These are phyloP conservation scores for Polypterus senegalus DNA, from an alignment of 2,113 vertebrate genomes.

Conservation along the genomic window DNA sequence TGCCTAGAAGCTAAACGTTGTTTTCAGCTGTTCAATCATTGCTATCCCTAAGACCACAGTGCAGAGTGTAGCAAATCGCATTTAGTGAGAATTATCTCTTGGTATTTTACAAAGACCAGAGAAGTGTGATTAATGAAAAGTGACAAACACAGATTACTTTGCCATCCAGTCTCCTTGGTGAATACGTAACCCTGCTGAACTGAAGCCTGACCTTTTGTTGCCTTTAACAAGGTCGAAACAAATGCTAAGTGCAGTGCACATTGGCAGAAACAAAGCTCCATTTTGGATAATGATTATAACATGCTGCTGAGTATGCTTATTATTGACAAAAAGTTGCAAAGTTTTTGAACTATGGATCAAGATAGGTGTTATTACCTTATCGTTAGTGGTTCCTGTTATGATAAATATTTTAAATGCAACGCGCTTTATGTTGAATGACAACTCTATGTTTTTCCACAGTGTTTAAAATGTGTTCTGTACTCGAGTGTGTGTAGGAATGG, in stretches of 20 bases:
- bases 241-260: constrained; percentile 40
- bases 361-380: too few species aligned
- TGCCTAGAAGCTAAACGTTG: constrained; percentile 60
- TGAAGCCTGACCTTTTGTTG: constrained; percentile 47
- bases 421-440: too few species aligned
- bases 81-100: constrained; percentile 62
- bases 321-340: too few species aligned
- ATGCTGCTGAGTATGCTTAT: too few species aligned
- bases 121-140: constrained; percentile 67
- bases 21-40: constrained; percentile 59
- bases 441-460: too few species aligned
- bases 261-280: constrained; percentile 31
- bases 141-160: constrained; percentile 56
- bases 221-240: constrained; percentile 52
- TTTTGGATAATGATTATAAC: constrained; percentile 24
- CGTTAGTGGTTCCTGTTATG: too few species aligned
- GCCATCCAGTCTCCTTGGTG: constrained; percentile 41
- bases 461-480: too few species aligned
- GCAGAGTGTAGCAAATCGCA: constrained; percentile 51
- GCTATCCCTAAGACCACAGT: constrained; percentile 49
- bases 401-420: too few species aligned
- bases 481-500: too few species aligned
- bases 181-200: constrained; percentile 37
- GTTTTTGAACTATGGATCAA: too few species aligned
- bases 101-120: constrained; percentile 50